Percentiles rank a stretch among this genome's conserved stretches.
Conservation (phyloP, 2,113 vertebrate genomes). For the Ageneiosus marmoratus region DNA sequence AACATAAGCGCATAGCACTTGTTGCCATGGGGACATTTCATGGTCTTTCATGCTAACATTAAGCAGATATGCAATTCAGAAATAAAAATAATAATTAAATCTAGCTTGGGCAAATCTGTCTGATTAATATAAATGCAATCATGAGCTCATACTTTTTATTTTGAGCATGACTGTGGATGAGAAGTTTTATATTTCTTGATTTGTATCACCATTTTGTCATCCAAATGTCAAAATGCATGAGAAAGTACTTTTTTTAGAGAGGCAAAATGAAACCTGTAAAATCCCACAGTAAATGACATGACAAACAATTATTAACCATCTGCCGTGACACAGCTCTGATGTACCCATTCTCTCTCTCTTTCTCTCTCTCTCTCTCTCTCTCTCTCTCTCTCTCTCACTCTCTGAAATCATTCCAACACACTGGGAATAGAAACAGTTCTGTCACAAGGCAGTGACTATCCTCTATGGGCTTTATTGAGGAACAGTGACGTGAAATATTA, state of each 20-base stretch:
- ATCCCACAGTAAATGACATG: neutral
- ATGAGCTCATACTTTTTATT: neutral
- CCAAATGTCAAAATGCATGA: neutral
- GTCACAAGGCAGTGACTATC: neutral
- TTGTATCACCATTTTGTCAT: neutral
- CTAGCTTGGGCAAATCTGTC: neutral
- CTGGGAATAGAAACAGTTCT: neutral
- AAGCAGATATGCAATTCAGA: neutral
- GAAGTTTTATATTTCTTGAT: neutral
- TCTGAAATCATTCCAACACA: neutral
- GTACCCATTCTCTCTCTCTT: too few relatives aligned
- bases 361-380: neutral
- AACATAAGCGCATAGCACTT: neutral
- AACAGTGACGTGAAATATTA: neutral
- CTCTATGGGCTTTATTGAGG: neutral
- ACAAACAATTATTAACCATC: conserved; percentile 5
- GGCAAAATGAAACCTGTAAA: neutral
- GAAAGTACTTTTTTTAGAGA: neutral
- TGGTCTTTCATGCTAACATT: neutral
- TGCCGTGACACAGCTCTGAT: neutral
- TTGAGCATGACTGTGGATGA: neutral
- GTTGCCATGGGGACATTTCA: neutral
- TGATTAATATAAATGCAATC: neutral
- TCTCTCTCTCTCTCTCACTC: neutral
- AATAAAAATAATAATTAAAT: neutral